phyloP scores from a whole-genome alignment of 2,888 invertebrate genomes.

The Drosophila rellima region DNA sequence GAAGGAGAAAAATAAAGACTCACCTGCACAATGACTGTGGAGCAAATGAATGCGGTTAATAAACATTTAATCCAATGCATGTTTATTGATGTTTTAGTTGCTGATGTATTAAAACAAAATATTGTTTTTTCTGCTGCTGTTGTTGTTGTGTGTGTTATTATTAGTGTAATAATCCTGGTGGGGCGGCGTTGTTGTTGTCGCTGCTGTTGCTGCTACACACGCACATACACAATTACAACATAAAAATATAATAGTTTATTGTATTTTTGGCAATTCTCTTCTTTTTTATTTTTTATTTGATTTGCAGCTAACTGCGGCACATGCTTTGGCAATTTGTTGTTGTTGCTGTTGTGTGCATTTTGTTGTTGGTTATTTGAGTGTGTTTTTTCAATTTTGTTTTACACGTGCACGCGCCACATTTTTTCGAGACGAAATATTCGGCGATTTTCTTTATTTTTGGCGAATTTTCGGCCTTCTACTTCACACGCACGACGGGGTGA shows the following conservation, averaged over 20 bases:
- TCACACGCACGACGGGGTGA: constrained; percentile 36
- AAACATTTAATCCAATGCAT: constrained; percentile 86
- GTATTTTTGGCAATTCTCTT: constrained; percentile 57
- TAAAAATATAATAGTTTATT: constrained; percentile 56
- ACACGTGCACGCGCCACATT: constrained; percentile 80
- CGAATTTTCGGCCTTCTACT: constrained; percentile 40
- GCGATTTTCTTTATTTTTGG: constrained; percentile 32
- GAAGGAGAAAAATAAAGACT: constrained; percentile 51
- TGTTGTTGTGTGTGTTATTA: constrained; percentile 44
- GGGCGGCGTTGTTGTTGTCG: constrained; percentile 33
- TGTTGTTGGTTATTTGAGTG: constrained; percentile 43
- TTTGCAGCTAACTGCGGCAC: constrained; percentile 60
- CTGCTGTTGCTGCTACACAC: constrained; percentile 42
- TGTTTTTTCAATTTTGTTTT: constrained; percentile 35
- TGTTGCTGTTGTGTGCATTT: constrained; percentile 54
- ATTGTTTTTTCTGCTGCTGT: constrained; percentile 13
- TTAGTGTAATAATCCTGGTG: constrained; percentile 64
- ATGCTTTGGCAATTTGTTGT: constrained; percentile 64
- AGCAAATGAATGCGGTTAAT: constrained; percentile 84
- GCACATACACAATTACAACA: constrained; percentile 49
- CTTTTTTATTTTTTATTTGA: background rate
- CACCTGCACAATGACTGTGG: constrained; percentile 85
- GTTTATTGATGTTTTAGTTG: constrained; percentile 68
- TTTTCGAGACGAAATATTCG: constrained; percentile 31
- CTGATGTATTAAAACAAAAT: constrained; percentile 58